These are phyloP conservation scores for Brachionus rubens DNA, from an alignment of 1,140 invertebrate species.

Conservation along the genomic window DNA sequence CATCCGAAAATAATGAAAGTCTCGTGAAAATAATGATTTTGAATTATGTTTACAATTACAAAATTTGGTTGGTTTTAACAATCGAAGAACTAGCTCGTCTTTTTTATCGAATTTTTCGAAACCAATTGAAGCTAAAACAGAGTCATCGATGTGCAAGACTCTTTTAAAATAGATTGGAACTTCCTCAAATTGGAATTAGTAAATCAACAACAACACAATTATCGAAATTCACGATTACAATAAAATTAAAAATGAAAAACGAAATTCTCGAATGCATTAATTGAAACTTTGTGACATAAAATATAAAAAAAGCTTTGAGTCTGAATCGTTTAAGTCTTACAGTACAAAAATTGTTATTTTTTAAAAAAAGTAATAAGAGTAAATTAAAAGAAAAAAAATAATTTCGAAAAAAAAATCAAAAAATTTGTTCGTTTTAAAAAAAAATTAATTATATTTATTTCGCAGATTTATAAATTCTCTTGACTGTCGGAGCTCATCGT, in stretches of 20 bases:
- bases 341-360: too few relatives aligned
- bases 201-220: conserved; percentile 85
- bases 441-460: too few relatives aligned
- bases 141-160: conserved; percentile 17
- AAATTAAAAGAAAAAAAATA: too few relatives aligned
- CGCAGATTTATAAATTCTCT: too few relatives aligned
- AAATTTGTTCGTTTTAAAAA: too few relatives aligned
- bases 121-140: conserved; percentile 41
- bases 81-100: conserved; percentile 79
- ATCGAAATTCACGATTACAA: conserved; percentile 94
- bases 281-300: conserved; percentile 90
- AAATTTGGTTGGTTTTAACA: conserved; percentile 66
- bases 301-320: conserved; percentile 84
- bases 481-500: too few relatives aligned
- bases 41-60: conserved; percentile 85
- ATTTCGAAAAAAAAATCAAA: too few relatives aligned
- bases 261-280: conserved; percentile 72
- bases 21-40: conserved; percentile 91
- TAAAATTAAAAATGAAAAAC: conserved; percentile 92
- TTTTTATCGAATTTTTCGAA: conserved; percentile 72
- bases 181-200: conserved; percentile 95
- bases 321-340: too few relatives aligned
- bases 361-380: too few relatives aligned
- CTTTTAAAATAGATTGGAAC: conserved; percentile 69
- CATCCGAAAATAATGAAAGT: too few relatives aligned